Conservation (phyloP, 1,140 invertebrate genomes). For the Caenorhabditis tropicalis region DNA sequence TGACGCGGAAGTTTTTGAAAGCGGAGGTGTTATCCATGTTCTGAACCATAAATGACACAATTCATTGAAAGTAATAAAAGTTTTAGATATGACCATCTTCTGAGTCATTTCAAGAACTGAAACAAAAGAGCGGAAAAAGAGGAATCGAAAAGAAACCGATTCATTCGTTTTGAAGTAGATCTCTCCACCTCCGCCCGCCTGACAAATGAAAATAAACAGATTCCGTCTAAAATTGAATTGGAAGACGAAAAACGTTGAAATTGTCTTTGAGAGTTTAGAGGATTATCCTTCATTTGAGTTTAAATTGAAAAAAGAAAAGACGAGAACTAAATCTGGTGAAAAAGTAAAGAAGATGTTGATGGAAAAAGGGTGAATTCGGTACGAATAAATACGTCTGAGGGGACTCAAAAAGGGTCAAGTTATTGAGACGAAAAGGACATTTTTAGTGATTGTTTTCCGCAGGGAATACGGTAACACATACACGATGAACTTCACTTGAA, state of each 20-base stretch:
- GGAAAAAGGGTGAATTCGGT: not conserved
- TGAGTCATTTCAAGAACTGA: not conserved
- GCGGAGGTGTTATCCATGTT: not conserved
- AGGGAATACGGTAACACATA: too few relatives aligned
- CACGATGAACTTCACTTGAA: too few relatives aligned
- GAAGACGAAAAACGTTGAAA: not conserved
- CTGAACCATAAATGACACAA: too few relatives aligned
- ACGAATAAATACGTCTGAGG: not conserved
- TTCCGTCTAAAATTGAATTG: not conserved
- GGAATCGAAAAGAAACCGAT: not conserved
- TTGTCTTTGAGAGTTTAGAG: slow-evolving; percentile 38
- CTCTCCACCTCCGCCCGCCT: not conserved
- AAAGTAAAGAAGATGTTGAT: not conserved
- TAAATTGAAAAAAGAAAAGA: slow-evolving; percentile 2
- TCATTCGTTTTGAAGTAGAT: not conserved
- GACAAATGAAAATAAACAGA: slow-evolving; percentile 23
- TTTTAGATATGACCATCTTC: not conserved
- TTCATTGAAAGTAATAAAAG: too few relatives aligned
- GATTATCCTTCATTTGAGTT: slow-evolving; percentile 12
- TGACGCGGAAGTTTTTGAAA: not conserved
- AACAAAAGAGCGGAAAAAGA: not conserved
- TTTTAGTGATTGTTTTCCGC: not conserved
- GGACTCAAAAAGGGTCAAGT: not conserved
- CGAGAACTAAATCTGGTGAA: not conserved
- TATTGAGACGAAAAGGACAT: not conserved